Percentiles rank a stretch among this genome's conserved stretches.
Evolutionary conservation across 2,113 vertebrate genomes (phyloP).

Genomic region (Corvus cornix): DNA sequence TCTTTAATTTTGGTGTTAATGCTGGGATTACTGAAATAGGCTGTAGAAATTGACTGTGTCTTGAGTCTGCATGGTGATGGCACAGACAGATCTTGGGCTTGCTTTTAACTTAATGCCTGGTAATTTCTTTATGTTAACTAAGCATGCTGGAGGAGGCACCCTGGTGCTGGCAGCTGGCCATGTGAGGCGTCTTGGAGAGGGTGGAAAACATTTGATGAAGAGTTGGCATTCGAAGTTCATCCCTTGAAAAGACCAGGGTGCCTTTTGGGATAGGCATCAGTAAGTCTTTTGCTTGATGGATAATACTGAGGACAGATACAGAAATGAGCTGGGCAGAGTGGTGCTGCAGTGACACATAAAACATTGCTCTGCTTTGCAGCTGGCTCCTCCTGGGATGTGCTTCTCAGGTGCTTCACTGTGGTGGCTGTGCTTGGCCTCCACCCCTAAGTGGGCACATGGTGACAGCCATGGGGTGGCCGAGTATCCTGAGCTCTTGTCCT

Average conservation of each 20-base stretch:
- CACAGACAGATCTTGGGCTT: neutral
- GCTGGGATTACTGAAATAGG: neutral
- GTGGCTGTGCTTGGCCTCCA: neutral
- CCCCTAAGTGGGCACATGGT: neutral
- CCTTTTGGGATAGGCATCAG: neutral
- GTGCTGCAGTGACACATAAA: neutral
- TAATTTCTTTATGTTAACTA: neutral
- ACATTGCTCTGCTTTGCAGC: neutral
- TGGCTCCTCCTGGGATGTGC: neutral
- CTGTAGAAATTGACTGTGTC: neutral
- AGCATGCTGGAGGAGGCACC: neutral
- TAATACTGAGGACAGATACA: neutral
- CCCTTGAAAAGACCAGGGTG: neutral
- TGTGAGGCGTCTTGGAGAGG: neutral
- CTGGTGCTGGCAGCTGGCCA: neutral
- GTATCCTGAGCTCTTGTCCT: accelerated
- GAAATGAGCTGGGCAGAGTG: neutral
- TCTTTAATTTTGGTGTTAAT: neutral
- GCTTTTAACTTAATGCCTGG: neutral
- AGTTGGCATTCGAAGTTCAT: neutral
- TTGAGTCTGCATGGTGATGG: neutral
- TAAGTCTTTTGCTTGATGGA: neutral
- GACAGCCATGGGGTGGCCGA: accelerated
- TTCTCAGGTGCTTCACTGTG: neutral
- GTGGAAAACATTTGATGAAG: neutral